Conservation (phyloP, 2,888 invertebrate species). For the Griposia aprilina region DNA sequence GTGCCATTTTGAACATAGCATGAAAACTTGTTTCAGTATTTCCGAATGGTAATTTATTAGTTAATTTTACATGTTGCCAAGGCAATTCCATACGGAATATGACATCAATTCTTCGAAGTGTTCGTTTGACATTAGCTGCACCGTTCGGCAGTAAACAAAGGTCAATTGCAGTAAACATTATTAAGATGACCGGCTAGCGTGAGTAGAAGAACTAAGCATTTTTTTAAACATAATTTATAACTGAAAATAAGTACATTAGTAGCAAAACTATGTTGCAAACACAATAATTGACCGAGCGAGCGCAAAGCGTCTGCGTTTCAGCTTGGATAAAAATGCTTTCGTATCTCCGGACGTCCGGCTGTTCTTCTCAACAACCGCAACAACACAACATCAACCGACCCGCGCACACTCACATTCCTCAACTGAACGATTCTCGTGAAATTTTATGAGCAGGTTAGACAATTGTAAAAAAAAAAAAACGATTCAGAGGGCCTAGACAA, state of each 20-base stretch:
- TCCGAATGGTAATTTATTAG: constrained; percentile 38
- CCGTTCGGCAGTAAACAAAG: constrained; percentile 18
- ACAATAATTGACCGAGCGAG: background rate
- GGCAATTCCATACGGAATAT: constrained; percentile 24
- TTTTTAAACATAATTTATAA: background rate
- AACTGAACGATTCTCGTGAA: too few species aligned
- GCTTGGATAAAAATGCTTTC: too few species aligned
- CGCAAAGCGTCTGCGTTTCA: too few species aligned
- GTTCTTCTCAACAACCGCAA: too few species aligned
- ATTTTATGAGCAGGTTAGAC: too few species aligned
- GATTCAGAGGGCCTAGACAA: too few species aligned
- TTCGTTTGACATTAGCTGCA: constrained; percentile 34
- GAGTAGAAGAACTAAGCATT: background rate
- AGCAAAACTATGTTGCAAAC: background rate
- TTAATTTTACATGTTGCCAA: constrained; percentile 36
- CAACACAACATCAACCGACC: too few species aligned
- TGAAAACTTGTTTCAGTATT: constrained; percentile 31
- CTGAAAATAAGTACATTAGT: background rate
- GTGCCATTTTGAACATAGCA: constrained; percentile 17
- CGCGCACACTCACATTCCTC: too few species aligned
- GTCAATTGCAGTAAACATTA: constrained; percentile 36
- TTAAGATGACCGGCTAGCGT: constrained; percentile 8
- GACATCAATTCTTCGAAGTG: constrained; percentile 33
- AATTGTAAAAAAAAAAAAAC: too few species aligned
- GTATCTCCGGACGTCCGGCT: too few species aligned